phyloP scores from a whole-genome alignment of 2,888 invertebrate species.

The Spisula subtruncata region DNA sequence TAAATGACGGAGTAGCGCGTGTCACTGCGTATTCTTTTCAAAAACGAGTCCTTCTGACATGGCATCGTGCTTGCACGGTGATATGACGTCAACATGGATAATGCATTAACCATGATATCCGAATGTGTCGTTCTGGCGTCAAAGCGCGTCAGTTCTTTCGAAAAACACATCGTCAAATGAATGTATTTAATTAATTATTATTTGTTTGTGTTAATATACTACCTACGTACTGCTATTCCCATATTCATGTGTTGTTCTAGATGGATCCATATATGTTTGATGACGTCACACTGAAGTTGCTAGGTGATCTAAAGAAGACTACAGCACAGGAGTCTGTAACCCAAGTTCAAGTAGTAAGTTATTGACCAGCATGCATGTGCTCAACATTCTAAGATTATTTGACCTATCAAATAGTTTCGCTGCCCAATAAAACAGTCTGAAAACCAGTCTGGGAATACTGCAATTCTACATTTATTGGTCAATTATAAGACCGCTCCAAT shows the following conservation, averaged over 20 bases:
- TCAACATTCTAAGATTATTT: not conserved
- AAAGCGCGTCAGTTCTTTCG: too few relatives aligned
- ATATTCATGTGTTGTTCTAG: not conserved
- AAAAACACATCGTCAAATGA: too few relatives aligned
- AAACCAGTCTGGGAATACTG: not conserved
- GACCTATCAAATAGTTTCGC: too few relatives aligned
- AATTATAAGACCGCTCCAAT: too few relatives aligned
- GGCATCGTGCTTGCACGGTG: too few relatives aligned
- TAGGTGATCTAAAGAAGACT: conserved; percentile 28
- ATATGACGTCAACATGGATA: too few relatives aligned
- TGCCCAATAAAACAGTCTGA: not conserved
- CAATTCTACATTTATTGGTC: not conserved
- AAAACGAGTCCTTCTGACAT: too few relatives aligned
- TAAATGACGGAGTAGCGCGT: too few relatives aligned
- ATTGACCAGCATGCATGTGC: not conserved
- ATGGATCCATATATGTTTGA: conserved; percentile 27
- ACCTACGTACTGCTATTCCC: not conserved
- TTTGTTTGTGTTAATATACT: not conserved
- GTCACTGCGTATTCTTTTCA: too few relatives aligned
- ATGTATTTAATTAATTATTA: too few relatives aligned
- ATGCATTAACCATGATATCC: too few relatives aligned
- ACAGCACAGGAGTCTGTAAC: conserved; percentile 44
- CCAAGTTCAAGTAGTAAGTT: conserved; percentile 56
- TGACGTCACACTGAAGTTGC: conserved; percentile 29
- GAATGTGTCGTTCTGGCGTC: too few relatives aligned